Base-by-base conservation (phyloP, 2,888 invertebrate species). In the Autographa gamma region DNA sequence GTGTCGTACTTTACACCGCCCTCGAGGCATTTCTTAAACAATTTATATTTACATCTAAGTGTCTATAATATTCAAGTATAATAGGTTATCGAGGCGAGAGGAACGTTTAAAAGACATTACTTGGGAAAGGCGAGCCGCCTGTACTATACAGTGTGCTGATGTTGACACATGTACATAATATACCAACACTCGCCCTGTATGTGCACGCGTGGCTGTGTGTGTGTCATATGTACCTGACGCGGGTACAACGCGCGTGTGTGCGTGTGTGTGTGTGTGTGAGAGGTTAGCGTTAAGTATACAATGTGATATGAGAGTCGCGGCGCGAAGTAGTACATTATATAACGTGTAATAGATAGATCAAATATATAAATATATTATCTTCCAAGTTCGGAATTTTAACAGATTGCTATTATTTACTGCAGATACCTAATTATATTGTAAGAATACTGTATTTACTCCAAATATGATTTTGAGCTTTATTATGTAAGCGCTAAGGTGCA, bases 401-500 rank as follows among this genome's bases (percentile, higher is more conserved):
- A 65, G 66, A 66, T 77, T 43, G 68, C 61, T 76, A 63, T 66
- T 73, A 71, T 71, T 77, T 81, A 69, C 64, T 38, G n/a, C 25
- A 77, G 56, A 38, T 18, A 54, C 34, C 25, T 65, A 64, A 34
- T 60, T 13, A 56, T 56, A 71, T 48, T 48, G 6, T 79, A 71
- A 70, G 61, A 32, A 32, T 66, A 68, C 58, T 69, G 25, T 74
- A 64, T 71, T 66, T 65, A 63, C 62, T 76, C 69, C 76, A 78
- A 73, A 84, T 75, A 72, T 83, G 60, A 79, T 71, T 77, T 77
- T 73, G 70, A 80, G 77, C 78, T 86, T 83, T 86, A 85, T 86
- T 62, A 31, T 25, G 34, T 68, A 71, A 66, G 63, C 0, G 0
- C 0, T 79, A 80, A 80, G 82, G 73, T 80, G 81, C 80, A 85